Percentiles rank a stretch among this genome's conserved stretches.
Conservation (phyloP, 2,113 vertebrate genomes). For the Pavo muticus region DNA sequence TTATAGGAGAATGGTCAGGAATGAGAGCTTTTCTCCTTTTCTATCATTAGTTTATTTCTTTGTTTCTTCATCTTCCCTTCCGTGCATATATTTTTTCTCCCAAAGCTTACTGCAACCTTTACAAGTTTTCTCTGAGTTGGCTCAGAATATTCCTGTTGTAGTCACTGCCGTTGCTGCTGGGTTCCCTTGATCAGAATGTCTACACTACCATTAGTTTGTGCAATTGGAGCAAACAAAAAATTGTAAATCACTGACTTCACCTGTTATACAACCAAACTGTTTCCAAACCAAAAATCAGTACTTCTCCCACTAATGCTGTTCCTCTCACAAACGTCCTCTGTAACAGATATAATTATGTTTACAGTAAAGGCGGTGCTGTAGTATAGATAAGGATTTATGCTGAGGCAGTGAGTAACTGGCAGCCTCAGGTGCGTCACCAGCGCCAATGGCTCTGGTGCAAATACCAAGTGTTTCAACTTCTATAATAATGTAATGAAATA, state of each 20-base stretch:
- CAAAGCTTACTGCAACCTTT: not conserved
- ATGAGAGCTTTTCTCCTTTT: not conserved
- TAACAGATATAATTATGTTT: not conserved
- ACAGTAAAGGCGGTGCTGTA: not conserved
- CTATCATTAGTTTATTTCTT: not conserved
- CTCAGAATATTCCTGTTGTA: not conserved
- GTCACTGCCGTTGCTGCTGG: not conserved
- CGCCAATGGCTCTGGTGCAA: not conserved
- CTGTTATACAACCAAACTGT: not conserved
- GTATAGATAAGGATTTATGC: not conserved
- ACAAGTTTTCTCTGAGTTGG: not conserved
- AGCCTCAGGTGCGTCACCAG: not conserved
- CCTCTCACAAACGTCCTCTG: not conserved
- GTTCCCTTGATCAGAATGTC: not conserved
- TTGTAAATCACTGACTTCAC: not conserved
- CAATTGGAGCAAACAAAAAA: not conserved
- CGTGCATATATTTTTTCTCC: not conserved
- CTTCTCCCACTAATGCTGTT: slow-evolving; percentile 4
- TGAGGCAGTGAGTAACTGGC: not conserved
- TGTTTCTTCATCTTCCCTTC: not conserved
- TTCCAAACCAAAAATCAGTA: slow-evolving; percentile 24
- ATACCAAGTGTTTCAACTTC: not conserved
- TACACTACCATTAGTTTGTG: not conserved
- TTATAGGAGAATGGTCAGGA: not conserved
- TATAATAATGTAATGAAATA: not conserved